These are phyloP conservation scores for Cynodonichthys magdalenae DNA, from an alignment of 2,797 vertebrate species.

Conservation along the genomic window DNA sequence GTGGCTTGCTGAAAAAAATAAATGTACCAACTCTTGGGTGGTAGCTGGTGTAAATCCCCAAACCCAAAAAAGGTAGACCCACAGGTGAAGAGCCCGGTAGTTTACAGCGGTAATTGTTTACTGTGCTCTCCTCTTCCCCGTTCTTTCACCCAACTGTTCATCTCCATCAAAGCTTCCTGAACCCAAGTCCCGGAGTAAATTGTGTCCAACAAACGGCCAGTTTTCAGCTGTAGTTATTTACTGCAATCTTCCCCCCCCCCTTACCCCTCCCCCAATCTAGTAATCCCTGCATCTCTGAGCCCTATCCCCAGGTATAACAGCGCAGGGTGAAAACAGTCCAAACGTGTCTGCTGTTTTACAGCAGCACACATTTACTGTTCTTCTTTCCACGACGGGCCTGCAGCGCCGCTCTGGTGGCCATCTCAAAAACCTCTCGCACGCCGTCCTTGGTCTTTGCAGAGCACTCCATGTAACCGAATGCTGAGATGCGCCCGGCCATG, in stretches of 20 bases:
- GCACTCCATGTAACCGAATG: constrained; percentile 98
- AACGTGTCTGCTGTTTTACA: constrained; percentile 80
- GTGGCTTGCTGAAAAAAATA: constrained; percentile 45
- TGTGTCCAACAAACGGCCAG: constrained; percentile 69
- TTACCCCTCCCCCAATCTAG: constrained; percentile 78
- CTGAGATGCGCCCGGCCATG: constrained; percentile 93
- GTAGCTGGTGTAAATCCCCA: constrained; percentile 48
- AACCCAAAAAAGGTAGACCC: constrained; percentile 26
- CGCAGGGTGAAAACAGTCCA: constrained; percentile 74
- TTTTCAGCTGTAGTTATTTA: constrained; percentile 66
- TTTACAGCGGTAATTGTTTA: constrained; percentile 45
- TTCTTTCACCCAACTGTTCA: constrained; percentile 13
- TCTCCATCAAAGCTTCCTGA: constrained; percentile 41
- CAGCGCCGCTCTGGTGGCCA: constrained; percentile 98
- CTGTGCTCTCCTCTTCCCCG: constrained; percentile 18
- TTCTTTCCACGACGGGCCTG: constrained; percentile 96
- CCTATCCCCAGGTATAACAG: constrained; percentile 46
- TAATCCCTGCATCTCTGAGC: constrained; percentile 59
- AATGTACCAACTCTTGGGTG: constrained; percentile 32
- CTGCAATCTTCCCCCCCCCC: constrained; percentile 71
- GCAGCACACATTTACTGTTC: constrained; percentile 92
- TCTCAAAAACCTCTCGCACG: constrained; percentile 98
- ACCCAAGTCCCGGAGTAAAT: constrained; percentile 55
- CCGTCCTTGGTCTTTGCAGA: constrained; percentile 99
- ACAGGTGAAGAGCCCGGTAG: constrained; percentile 41